phyloP scores from a whole-genome alignment of 2,113 vertebrate genomes.

The Rhagologus leucostigma region DNA sequence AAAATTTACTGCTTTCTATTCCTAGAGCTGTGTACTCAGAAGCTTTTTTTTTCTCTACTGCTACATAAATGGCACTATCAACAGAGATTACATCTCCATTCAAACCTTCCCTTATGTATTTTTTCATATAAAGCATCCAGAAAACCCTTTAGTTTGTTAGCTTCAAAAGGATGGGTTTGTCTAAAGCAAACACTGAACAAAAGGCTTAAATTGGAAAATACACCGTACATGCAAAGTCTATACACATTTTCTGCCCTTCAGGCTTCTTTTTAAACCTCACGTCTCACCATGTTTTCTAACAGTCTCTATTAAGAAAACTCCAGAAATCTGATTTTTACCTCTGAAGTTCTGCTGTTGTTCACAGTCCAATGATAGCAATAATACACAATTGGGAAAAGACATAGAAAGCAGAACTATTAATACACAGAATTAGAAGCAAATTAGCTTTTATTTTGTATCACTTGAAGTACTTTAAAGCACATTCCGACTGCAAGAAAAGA shows the following conservation, averaged over 20 bases:
- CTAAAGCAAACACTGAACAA: not conserved
- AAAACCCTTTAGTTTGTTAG: not conserved
- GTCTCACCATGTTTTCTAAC: not conserved
- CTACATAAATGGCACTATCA: not conserved
- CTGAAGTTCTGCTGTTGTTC: not conserved
- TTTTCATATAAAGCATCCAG: not conserved
- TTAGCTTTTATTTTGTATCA: not conserved
- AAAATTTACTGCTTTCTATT: slow-evolving; percentile 33
- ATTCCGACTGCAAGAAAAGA: not conserved
- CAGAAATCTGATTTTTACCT: not conserved
- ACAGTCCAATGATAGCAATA: not conserved
- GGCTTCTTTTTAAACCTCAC: not conserved
- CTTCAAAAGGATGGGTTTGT: not conserved
- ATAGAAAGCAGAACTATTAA: not conserved
- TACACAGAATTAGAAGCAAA: not conserved
- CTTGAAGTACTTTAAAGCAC: not conserved
- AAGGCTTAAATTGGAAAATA: not conserved
- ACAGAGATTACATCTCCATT: not conserved
- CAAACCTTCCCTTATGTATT: not conserved
- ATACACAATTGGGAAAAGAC: not conserved
- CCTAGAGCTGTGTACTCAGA: not conserved
- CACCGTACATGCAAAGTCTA: not conserved
- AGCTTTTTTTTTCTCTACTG: not conserved
- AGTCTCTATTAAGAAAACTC: not conserved
- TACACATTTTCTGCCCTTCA: not conserved